Base-by-base conservation (phyloP, 92 coral and sea anemone genomes). In the Ricordea florida region DNA sequence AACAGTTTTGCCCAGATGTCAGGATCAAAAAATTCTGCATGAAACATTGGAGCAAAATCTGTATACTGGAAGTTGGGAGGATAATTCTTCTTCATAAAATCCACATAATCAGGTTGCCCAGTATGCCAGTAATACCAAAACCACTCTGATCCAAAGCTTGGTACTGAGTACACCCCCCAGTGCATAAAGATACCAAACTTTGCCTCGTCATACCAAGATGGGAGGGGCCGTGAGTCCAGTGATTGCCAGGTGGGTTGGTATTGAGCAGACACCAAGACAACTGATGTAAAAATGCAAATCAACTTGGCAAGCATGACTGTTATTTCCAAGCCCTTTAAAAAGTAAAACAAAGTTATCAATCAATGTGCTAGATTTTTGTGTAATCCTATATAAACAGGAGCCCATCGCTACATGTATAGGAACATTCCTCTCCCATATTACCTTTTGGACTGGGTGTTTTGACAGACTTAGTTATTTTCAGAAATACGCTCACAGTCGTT, bases 121-220 rank as follows among this genome's bases (percentile, higher is more conserved):
- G 48, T 36, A 7, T 35, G 63, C 96, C 96, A 90, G 22, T 59
- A 81, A 60, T 79, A 51, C 93, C 97, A 92, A 60, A 88, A 92
- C 93, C 97, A 92, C 40, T 84, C 97, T 1, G 91, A 72, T 41
- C 93, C 91, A 66, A 83, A 91, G 44, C 93, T 87, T 3, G 97
- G 97, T 33, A 92, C 97, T 3, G 97, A 92, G 57, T 80, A 91
- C 1, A 78, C 93, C 29, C 93, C 93, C 93, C 97, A 87, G 70
- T 80, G 91, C 72, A 91, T 87, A 49, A 79, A 78, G 15, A 83
- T 73, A 16, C 97, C 97, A 65, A 91, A 80, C 78, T 84, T 91
- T 5, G 93, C 93, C 72, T 88, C 80, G 45, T 88, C 93, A 60
- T 88, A 91, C 97, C 93, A 91, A 13, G 88, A 28, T n/a, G 97